A percentile compares a stretch with the other conserved stretches of the same genome.
These are phyloP conservation scores for Tromatobia lineatoria DNA, from an alignment of 2,888 invertebrate genomes.

Conservation along the genomic window DNA sequence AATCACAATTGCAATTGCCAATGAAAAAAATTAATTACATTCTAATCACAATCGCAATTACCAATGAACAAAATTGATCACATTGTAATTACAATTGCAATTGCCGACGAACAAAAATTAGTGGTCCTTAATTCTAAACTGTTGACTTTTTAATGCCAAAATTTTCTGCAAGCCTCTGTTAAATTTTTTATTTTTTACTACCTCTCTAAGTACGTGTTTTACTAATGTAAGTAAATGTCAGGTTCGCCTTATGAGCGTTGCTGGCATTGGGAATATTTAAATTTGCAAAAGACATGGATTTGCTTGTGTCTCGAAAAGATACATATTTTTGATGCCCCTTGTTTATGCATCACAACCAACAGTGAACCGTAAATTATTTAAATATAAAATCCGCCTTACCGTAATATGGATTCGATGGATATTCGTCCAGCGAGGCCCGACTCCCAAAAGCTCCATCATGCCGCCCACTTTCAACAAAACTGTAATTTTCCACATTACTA, in stretches of 20 bases:
- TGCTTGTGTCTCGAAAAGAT: background rate
- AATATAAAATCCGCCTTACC: conserved; percentile 73
- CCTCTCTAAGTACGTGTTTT: background rate
- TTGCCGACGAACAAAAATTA: no score
- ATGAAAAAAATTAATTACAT: no score
- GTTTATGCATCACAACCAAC: background rate
- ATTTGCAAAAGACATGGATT: background rate
- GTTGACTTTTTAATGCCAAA: background rate
- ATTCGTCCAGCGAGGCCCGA: conserved; percentile 43
- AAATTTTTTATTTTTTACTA: background rate
- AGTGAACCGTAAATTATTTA: background rate
- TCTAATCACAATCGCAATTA: no score
- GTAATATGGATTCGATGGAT: conserved; percentile 77
- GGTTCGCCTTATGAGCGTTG: background rate
- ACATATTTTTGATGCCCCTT: background rate
- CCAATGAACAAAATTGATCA: no score
- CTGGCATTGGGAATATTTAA: conserved; percentile 33
- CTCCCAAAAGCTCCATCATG: conserved; percentile 58
- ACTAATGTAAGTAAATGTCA: background rate
- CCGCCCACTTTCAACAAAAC: conserved; percentile 50
- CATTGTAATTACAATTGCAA: no score
- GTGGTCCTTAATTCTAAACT: background rate
- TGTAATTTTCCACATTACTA: conserved; percentile 71
- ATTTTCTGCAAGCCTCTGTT: background rate
- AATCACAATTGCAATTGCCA: no score